Evolutionary conservation across 37 sponge, comb jelly and placozoan genomes (phyloP).

Genomic region (Aphrocallistes beatrix): DNA sequence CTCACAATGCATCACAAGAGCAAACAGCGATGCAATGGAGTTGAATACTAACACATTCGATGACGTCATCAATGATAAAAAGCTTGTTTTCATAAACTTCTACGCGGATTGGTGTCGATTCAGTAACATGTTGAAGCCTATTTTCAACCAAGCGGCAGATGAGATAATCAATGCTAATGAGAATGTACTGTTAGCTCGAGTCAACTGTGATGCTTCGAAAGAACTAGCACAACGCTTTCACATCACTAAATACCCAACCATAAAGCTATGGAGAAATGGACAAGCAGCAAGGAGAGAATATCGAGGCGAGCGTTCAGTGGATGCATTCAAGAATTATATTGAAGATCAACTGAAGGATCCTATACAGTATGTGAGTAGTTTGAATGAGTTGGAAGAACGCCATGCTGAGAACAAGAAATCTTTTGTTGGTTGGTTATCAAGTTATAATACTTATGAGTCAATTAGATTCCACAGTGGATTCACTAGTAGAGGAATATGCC

Average conservation of each 20-base stretch:
- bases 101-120: constrained; percentile 96
- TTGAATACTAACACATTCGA: neutral
- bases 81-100: constrained; percentile 58
- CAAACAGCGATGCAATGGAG: neutral
- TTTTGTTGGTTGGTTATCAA: neutral
- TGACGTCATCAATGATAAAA: neutral
- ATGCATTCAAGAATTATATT: constrained; percentile 40
- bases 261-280: constrained; percentile 80
- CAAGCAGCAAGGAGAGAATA: constrained; percentile 63
- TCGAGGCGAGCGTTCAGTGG: constrained; percentile 57
- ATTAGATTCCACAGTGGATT: no score
- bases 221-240: constrained; percentile 35
- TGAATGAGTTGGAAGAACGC: neutral
- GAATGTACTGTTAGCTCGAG: neutral
- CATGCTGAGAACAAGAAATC: neutral
- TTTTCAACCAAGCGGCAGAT: constrained; percentile 83
- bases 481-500: no score
- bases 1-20: neutral
- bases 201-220: neutral
- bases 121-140: constrained; percentile 83
- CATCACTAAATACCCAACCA: constrained; percentile 87
- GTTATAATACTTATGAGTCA: no score
- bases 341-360: constrained; percentile 44
- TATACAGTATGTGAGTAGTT: constrained; percentile 19
- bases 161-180: neutral